Base-by-base conservation (phyloP, 2,888 invertebrate genomes). In the Encarsia formosa region DNA sequence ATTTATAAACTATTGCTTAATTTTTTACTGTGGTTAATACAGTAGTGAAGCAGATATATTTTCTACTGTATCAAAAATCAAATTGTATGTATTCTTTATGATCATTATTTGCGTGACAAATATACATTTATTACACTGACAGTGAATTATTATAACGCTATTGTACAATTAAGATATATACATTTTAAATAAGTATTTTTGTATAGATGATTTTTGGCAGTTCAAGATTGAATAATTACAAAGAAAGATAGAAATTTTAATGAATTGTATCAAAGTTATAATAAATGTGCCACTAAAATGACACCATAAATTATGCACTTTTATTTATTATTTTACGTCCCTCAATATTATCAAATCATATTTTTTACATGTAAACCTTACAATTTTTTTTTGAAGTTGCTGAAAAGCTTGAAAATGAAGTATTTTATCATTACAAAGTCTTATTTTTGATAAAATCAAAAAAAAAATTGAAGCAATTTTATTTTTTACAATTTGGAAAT, bases 131-230 rank as follows among this genome's bases (percentile, higher is more conserved):
- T 60, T 59, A 24, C 49, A 53, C 50, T 41, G 34, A 57, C 49
- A 38, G 56, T 56, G 49, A 49, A 56, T 26, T 29, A 51, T 49
- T 51, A 26, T 50, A 49, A n/a, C n/a, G n/a, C n/a, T n/a, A n/a
- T n/a, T n/a, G 48, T 63, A 60, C 59, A 45, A 18, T 4, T 37
- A 40, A 18, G 42, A 59, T 26, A 26, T 26, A 26, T 26, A 26
- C 26, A 60, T 57, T 62, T 64, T 66, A 60, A 63, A 60, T 64
- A 63, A 67, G 63, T 66, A 68, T 70, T 70, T n/a, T 70, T 70
- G 69, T 70, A 70, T 65, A 69, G 66, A 69, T 60, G n/a, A 62
- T 63, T 57, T 67, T 68, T 65, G 67, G 62, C 62, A 59, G 55
- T 64, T 66, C 61, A 62, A 50, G 46, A 11, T 44, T 45, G 47